Evolutionary conservation across 2,888 invertebrate species (phyloP), one percentile per base, ranked within the genome.

Genomic region (Drosophila algonquin): DNA sequence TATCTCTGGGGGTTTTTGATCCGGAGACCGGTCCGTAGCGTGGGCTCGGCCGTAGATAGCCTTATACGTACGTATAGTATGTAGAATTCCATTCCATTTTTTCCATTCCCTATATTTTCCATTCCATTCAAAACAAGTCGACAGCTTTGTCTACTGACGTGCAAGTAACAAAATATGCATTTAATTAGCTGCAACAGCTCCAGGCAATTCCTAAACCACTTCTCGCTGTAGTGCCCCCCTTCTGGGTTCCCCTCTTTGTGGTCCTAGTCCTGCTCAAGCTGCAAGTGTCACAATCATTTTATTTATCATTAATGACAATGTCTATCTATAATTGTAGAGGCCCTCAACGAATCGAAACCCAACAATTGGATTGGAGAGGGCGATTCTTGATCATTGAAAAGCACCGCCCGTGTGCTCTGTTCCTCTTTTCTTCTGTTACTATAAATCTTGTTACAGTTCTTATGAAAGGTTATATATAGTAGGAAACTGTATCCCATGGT

Each of bases 111-210:
- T 51, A 3, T 30, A 52, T 55, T 61, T 69, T 46, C 54, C 69
- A 69, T 69, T 46, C 54, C 69, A 69, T 54, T 61, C 9, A 30
- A 71, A 69, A 61, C 69, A 71, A 51, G 61, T 70, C 48, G n/a
- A 27, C 68, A 27, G 14, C 50, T 27, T 21, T 24, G 16, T 14
- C 18, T 32, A 12, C 18, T 67, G 50, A 57, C 50, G 40, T 32
- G 35, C 40, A 32, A 67, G 50, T n/a, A 40, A 10, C 47, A 21
- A 40, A 24, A 30, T 50, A 47, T 47, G 40, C 32, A 57, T 62
- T 45, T 69, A 58, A 68, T 58, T 68, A 69, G 69, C 67, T 47
- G 52, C 51, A 51, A 40, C 52, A 14, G 30, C 51, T 67, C 69
- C 68, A 24, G 46, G 50, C 46, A 40, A 52, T 69, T 57, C 52